A percentile compares a stretch with the other conserved stretches of the same genome.
Evolutionary conservation across 2,113 vertebrate genomes (phyloP).

Genomic region (Aplodontia rufa): DNA sequence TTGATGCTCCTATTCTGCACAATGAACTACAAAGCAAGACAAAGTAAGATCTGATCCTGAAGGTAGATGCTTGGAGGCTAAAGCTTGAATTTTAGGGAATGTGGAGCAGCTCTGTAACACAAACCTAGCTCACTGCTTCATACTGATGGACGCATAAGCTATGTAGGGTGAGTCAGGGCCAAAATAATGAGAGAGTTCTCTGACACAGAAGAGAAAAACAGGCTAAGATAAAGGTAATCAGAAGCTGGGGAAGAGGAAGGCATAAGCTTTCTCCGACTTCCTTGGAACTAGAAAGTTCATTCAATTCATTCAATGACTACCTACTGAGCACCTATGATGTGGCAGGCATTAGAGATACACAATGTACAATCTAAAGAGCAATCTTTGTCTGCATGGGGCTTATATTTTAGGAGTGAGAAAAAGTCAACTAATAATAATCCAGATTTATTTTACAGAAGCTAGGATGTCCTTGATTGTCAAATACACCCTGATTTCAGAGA

Average conservation of each 20-base stretch:
- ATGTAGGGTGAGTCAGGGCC: neutral
- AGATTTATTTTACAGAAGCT: neutral
- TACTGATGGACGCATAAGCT: neutral
- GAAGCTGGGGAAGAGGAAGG: neutral
- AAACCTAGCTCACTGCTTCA: neutral
- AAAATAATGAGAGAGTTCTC: neutral
- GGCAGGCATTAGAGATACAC: neutral
- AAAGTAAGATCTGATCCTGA: neutral
- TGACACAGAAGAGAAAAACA: neutral
- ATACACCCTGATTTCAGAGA: neutral
- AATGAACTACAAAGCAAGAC: neutral
- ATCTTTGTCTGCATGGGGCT: neutral
- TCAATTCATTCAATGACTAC: neutral
- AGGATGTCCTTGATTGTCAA: neutral
- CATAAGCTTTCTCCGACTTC: neutral
- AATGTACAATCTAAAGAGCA: neutral
- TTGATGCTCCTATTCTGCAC: neutral
- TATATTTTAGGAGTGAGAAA: neutral
- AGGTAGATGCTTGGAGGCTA: neutral
- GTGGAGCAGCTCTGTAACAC: neutral
- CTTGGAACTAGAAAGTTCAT: neutral
- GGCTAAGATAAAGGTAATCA: neutral
- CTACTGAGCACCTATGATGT: neutral
- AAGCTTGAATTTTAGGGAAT: neutral
- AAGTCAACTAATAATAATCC: neutral